phyloP scores from a whole-genome alignment of 2,888 invertebrate species.

The Hetaerina titia region DNA sequence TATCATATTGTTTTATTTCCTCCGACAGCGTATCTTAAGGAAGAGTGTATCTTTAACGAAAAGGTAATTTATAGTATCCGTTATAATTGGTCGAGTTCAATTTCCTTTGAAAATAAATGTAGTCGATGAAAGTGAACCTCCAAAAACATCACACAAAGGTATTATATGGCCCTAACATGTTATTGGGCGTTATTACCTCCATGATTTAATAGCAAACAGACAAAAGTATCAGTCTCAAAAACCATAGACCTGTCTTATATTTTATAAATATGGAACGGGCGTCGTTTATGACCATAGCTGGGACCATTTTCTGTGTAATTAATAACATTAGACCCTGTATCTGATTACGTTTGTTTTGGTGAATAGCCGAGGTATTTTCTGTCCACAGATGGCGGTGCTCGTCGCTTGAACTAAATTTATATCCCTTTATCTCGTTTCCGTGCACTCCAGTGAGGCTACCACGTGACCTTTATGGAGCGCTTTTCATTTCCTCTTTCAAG shows the following conservation, averaged over 20 bases:
- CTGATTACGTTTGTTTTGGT: neutral
- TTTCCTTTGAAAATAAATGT: no score
- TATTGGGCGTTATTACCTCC: no score
- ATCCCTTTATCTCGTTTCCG: neutral
- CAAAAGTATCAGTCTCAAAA: neutral
- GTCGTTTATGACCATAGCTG: neutral
- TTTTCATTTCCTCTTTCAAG: neutral
- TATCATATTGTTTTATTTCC: no score
- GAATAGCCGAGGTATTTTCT: neutral
- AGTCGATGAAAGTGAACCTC: no score
- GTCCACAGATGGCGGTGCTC: neutral
- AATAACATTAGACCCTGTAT: neutral
- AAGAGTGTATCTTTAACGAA: no score
- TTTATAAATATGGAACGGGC: neutral
- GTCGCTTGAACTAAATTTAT: neutral
- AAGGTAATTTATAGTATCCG: no score
- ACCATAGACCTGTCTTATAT: neutral
- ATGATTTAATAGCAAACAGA: neutral
- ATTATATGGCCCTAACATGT: no score
- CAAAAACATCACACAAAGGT: no score
- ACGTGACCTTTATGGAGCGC: neutral
- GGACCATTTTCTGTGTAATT: neutral
- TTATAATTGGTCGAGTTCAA: no score
- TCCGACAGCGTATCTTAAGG: no score
- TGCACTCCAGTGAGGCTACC: neutral